A percentile compares a stretch with the other conserved stretches of the same genome.
These are phyloP conservation scores for Allacma fusca DNA, from an alignment of 2,888 invertebrate species.

Conservation along the genomic window DNA sequence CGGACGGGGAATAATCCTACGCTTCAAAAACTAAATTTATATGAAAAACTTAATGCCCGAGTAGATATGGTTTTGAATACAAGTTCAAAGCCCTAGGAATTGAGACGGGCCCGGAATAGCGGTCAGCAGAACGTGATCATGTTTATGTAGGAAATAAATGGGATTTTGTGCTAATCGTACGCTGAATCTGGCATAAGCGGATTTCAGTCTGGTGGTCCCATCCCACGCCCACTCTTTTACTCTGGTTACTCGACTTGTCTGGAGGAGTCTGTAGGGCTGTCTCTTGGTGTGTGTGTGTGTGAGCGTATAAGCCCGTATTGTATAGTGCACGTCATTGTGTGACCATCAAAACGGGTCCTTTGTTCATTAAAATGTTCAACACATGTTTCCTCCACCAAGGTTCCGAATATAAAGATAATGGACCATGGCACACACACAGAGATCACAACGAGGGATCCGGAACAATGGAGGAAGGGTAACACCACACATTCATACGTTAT, in stretches of 20 bases:
- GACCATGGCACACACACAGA: neutral
- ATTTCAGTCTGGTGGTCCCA: neutral
- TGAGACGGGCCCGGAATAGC: neutral
- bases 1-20: no score
- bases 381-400: neutral
- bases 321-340: no score
- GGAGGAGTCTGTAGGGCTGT: neutral
- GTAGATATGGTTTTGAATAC: no score
- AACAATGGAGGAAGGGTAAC: neutral
- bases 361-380: slow-evolving; percentile 16
- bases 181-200: slow-evolving; percentile 10
- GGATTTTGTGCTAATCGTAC: slow-evolving; percentile 1
- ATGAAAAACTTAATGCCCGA: no score
- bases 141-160: slow-evolving; percentile 8
- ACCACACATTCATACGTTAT: neutral
- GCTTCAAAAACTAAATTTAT: no score
- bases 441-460: neutral
- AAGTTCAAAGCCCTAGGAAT: neutral
- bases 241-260: neutral
- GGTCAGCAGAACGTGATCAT: neutral
- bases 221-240: slow-evolving; percentile 5
- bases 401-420: neutral
- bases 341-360: neutral
- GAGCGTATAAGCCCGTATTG: no score
- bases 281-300: neutral